Evolutionary conservation across 1,140 invertebrate genomes (phyloP), one percentile per base, ranked within the genome.

Genomic region (Globodera rostochiensis): DNA sequence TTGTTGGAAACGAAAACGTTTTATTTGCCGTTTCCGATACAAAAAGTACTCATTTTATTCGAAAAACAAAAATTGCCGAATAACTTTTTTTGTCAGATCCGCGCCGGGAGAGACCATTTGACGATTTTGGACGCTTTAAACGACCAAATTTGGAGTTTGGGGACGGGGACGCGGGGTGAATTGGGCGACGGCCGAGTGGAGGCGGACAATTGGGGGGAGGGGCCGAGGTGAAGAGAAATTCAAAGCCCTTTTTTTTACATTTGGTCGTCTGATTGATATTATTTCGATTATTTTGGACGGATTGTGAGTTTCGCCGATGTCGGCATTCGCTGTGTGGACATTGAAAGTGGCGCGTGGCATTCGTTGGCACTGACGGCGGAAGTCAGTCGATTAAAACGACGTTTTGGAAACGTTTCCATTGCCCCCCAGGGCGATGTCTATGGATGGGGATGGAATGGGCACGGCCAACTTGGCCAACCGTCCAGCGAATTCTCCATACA

Each of bases 371-470:
- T 78, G 49, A 78, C 77, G 11, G 64, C 57, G 57, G 74, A 76
- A n/a, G 74, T 76, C 45, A 1, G 57, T 11, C 49, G 21, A 57
- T 46, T 76, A 45, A 21, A 60, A 13, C 11, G 15, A 75, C 53
- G 11, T 3, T 15, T 74, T 53, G 64, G 21, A 57, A 46, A 21
- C 19, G 49, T 19, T 25, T 6, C 46, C 53, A 21, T 77, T 77
- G 47, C 76, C 5, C 36, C 45, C 74, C n/a, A 81, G 46, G 80
- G 80, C 49, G 80, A 81, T 78, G 15, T 76, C 19, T 81, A 81
- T 53, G 80, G 80, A 9, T 81, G 80, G 80, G 80, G 80, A 47
- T 81, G 80, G 80, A 81, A 81, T 49, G 73, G 73, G 11, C 57
- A 50, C 57, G 80, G 80, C 6, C 80, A 81, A 76, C 70, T 81